Base-by-base conservation (phyloP, 2,113 vertebrate genomes). In the Lepus americanus region DNA sequence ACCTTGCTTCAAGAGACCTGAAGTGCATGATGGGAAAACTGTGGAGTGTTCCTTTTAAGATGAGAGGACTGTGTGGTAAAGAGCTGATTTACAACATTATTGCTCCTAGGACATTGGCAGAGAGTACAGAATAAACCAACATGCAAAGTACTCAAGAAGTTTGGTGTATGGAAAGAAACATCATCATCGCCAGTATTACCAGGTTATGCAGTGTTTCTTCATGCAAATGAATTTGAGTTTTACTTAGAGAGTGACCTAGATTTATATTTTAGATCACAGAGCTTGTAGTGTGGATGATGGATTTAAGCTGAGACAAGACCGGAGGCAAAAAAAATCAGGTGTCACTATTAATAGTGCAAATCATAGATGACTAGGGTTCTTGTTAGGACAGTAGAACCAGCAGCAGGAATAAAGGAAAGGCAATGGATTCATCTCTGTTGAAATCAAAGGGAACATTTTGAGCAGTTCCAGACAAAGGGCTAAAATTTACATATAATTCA, bases 401-500 rank as follows among this genome's bases (percentile, higher is more conserved):
- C 4, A 29, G 23, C 5, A 85, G 12, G 14, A 82, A 29, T 10
- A 66, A 84, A 61, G 51, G 51, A 87, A 36, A 55, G 33, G 36
- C 53, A 39, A 49, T 66, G 22, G 17, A 66, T 39, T 92, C 27
- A 90, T 76, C 63, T 66, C 51, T 23, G 16, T 9, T 73, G 36
- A 87, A 36, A 25, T 44, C 3, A 61, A 87, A 51, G 14, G 64
- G 44, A 53, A 85, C 27, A 59, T 88, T 80, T 77, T 80, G 73
- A 66, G 9, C 17, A 73, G 16, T 36, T 89, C 78, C 44, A 80
- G 72, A 90, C 11, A 89, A 85, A 22, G 53, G 13, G 77, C 25
- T 51, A 81, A 85, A 59, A 67, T 67, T 85, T 95, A 44, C 44
- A 23, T 27, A 9, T 33, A 76, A 85, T 59, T 91, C 76, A 89